phyloP scores from a whole-genome alignment of 2,888 invertebrate genomes.

The Temnothorax ravouxi region DNA sequence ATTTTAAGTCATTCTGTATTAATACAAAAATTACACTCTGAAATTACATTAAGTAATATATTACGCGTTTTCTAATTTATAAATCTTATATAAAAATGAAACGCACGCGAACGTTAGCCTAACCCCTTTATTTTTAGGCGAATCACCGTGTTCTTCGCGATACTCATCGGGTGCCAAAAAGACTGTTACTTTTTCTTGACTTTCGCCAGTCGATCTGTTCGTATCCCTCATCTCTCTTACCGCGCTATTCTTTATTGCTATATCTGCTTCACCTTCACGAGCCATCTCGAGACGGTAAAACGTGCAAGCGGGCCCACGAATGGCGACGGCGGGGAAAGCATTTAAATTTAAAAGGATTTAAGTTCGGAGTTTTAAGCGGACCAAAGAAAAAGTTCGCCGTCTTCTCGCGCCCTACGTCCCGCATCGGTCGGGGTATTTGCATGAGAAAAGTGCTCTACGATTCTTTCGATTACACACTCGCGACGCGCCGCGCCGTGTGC shows the following conservation, averaged over 20 bases:
- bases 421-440: conserved; percentile 72
- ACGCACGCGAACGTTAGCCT: not conserved
- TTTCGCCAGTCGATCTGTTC: conserved; percentile 39
- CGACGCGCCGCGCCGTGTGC: conserved; percentile 58
- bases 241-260: conserved; percentile 54
- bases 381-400: conserved; percentile 74
- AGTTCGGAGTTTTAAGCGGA: conserved; percentile 76
- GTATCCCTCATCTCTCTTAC: conserved; percentile 26
- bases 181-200: conserved; percentile 17
- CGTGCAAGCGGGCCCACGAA: conserved; percentile 48
- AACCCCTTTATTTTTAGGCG: not conserved
- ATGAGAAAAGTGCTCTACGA: conserved; percentile 77
- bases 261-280: conserved; percentile 49
- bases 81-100: not conserved
- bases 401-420: conserved; percentile 61
- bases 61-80: not conserved
- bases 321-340: conserved; percentile 59
- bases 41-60: not conserved
- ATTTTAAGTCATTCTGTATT: not conserved
- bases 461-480: conserved; percentile 79
- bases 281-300: conserved; percentile 49
- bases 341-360: conserved; percentile 78
- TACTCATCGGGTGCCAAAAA: conserved; percentile 41
- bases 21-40: not conserved
- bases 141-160: conserved; percentile 7